Evolutionary conservation across 2,888 invertebrate genomes (phyloP), one percentile per base, ranked within the genome.

Genomic region (Meteorus colon): DNA sequence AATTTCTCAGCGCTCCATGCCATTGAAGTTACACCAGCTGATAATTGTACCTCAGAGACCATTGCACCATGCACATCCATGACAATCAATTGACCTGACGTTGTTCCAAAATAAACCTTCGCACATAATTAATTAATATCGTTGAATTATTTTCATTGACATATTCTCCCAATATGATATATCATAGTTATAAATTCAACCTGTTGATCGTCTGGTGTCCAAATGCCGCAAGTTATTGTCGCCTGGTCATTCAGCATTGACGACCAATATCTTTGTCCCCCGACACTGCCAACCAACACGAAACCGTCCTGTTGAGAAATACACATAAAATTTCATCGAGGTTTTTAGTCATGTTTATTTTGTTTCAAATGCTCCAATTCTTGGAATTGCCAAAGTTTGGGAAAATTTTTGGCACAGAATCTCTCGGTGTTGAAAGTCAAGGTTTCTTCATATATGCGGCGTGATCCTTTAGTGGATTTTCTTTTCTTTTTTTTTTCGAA

Each of bases 1-100:
- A 98, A 98, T 87, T 98, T 98, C 89, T 98, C 97, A 88, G 98
- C 98, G 27, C 97, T 97, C 98, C 98, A 98, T 19, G 96, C 95
- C 96, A 98, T 97, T 67, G 95, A 93, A 2, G 94, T 94, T 83
- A 98, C 97, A 10, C 95, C 95, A 41, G 89, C 87, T 41, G 88
- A 87, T 29, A 89, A 79, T 76, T 89, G 89, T 74, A 97, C 95
- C 85, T 96, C 95, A 10, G 97, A 96, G 24, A 98, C 95, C 96
- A 98, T 97, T 55, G 97, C 97, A 0, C 97, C 98, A 84, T 97
- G 97, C 0, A 98, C 97, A 88, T 98, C 98, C 97, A 98, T 98
- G 70, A 98, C 97, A 76, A 98, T 96, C 77, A 98, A 94, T 90
- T 97, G 97, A 0, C 98, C 98, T 77, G 96, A 95, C 6, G 96